phyloP scores from a whole-genome alignment of 2,888 invertebrate genomes.

The Epiblema foenella region DNA sequence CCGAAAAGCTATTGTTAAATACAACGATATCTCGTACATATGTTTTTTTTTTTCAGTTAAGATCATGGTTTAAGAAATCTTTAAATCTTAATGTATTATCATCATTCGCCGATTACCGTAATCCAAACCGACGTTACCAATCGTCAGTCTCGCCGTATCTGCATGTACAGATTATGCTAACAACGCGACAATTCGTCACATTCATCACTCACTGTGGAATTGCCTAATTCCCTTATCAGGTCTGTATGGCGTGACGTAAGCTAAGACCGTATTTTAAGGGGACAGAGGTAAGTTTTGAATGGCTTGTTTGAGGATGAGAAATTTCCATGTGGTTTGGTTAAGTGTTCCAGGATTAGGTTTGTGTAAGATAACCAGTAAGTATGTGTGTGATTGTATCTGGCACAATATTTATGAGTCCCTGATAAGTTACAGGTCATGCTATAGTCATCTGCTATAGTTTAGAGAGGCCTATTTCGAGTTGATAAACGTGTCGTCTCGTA shows the following conservation, averaged over 20 bases:
- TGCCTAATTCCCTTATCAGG: constrained; percentile 65
- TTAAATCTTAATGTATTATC: not conserved
- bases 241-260: constrained; percentile 53
- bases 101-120: constrained; percentile 15
- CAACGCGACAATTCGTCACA: constrained; percentile 54
- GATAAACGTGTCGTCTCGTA: no score
- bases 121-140: constrained; percentile 15
- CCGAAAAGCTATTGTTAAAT: no score
- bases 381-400: not conserved
- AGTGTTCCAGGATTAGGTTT: constrained; percentile 10
- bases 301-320: not conserved
- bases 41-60: no score
- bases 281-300: not conserved
- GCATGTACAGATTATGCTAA: constrained; percentile 65
- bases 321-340: constrained; percentile 13
- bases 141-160: constrained; percentile 45
- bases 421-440: no score
- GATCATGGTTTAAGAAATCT: not conserved
- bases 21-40: no score
- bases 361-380: not conserved
- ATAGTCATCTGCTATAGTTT: no score
- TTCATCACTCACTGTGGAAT: constrained; percentile 69
- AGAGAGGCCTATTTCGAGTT: no score
- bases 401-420: not conserved
- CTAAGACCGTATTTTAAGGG: constrained; percentile 34